phyloP scores from a whole-genome alignment of 2,888 invertebrate genomes.

The Noctuana brunneofusca region DNA sequence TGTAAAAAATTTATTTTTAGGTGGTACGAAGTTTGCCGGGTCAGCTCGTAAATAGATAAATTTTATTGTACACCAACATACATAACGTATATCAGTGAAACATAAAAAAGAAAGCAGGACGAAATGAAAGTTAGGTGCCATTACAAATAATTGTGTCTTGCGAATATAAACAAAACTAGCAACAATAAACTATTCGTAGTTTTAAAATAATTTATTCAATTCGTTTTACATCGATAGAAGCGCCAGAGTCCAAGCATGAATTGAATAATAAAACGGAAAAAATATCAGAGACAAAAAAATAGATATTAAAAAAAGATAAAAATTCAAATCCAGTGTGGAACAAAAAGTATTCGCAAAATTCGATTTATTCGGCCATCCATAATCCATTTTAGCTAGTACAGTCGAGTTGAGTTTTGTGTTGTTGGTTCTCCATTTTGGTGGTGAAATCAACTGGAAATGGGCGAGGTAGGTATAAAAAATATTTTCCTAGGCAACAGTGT shows the following conservation, averaged over 20 bases:
- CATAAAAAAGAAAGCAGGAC: too few relatives aligned
- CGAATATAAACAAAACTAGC: too few relatives aligned
- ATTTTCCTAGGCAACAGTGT: conserved; percentile 27
- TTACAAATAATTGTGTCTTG: too few relatives aligned
- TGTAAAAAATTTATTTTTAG: too few relatives aligned
- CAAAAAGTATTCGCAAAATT: conserved; percentile 28
- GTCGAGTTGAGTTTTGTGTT: conserved; percentile 25
- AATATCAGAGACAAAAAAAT: conserved; percentile 4
- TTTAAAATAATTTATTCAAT: neutral
- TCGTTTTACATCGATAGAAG: neutral
- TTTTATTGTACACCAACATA: too few relatives aligned
- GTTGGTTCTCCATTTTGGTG: conserved; percentile 18
- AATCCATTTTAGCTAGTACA: conserved; percentile 33
- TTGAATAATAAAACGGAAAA: neutral
- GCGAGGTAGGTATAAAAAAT: conserved; percentile 19
- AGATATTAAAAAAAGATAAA: conserved; percentile 17
- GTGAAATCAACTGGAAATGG: conserved; percentile 33
- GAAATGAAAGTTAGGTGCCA: too few relatives aligned
- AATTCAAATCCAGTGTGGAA: conserved; percentile 24
- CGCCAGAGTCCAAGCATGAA: neutral
- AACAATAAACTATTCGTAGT: too few relatives aligned
- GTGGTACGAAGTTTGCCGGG: too few relatives aligned
- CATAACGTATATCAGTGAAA: too few relatives aligned
- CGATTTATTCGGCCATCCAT: conserved; percentile 33
- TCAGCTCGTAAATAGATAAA: too few relatives aligned